Percentiles rank a stretch among this genome's conserved stretches.
Conservation (phyloP, 2,797 vertebrate genomes). For the Yasuhikotakia modesta region DNA sequence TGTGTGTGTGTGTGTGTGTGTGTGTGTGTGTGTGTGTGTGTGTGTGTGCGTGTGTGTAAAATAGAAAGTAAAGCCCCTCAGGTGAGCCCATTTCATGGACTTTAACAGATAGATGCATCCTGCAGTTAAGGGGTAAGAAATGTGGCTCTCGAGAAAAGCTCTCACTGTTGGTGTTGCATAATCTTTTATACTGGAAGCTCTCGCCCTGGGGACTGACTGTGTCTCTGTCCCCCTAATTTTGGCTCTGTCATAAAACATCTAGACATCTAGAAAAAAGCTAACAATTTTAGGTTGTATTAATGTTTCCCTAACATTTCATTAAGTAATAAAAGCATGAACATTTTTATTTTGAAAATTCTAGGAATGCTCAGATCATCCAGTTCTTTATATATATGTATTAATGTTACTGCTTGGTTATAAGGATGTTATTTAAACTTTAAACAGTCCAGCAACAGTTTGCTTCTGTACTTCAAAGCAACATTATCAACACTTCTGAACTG, state of each 20-base stretch:
- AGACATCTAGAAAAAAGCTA: conserved; percentile 12
- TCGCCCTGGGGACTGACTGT: conserved; percentile 26
- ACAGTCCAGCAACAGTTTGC: background rate
- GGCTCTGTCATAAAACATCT: conserved; percentile 23
- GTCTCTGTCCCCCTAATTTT: no score
- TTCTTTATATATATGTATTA: no score
- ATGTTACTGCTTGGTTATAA: no score
- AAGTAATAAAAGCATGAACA: no score
- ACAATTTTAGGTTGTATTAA: no score
- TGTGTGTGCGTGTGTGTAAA: no score
- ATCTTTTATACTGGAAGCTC: conserved; percentile 49
- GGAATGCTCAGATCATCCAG: no score
- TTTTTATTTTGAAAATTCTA: no score
- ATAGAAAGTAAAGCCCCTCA: conserved; percentile 21
- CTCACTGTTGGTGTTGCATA: conserved; percentile 45
- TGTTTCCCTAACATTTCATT: no score
- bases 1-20: no score
- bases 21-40: no score
- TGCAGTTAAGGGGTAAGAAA: conserved; percentile 49
- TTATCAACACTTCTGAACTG: background rate
- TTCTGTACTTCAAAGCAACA: background rate
- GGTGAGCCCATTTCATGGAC: conserved; percentile 33
- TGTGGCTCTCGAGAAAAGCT: conserved; percentile 33
- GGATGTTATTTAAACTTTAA: no score
- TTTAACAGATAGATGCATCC: conserved; percentile 22